Evolutionary conservation across 1,140 invertebrate genomes (phyloP).

Genomic region (Drosophila elegans): DNA sequence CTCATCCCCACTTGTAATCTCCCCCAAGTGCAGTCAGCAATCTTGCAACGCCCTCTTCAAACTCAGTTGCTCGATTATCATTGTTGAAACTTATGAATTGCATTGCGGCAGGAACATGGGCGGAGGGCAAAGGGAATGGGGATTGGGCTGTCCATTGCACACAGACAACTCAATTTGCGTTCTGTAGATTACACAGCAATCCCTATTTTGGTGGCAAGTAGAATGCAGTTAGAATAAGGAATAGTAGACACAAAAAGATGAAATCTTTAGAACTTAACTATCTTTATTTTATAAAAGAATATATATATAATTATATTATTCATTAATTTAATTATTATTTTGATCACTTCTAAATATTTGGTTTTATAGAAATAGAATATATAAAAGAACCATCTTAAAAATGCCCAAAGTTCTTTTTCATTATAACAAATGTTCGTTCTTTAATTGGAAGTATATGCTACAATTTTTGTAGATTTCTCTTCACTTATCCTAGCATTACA

Average conservation of each 20-base stretch:
- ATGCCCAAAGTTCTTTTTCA: no score
- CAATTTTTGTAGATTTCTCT: no score
- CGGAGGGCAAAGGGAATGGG: not conserved
- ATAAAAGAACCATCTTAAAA: no score
- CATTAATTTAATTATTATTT: no score
- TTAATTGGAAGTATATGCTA: no score
- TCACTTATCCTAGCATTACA: no score
- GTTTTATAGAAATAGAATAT: no score
- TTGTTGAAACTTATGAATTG: slow-evolving; percentile 78
- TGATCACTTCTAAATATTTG: no score
- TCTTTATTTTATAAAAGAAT: not conserved
- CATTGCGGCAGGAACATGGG: slow-evolving; percentile 19
- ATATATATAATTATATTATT: not conserved
- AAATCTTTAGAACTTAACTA: not conserved
- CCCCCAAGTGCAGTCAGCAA: slow-evolving; percentile 43
- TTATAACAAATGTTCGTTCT: no score
- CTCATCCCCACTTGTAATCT: slow-evolving; percentile 3
- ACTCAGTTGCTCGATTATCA: slow-evolving; percentile 69
- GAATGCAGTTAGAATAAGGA: not conserved
- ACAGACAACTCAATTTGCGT: slow-evolving; percentile 57
- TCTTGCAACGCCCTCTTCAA: slow-evolving; percentile 55
- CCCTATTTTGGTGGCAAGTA: not conserved
- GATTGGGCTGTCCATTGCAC: slow-evolving; percentile 42
- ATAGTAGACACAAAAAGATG: not conserved
- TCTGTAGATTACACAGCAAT: slow-evolving; percentile 32